Percentiles rank a stretch among this genome's conserved stretches.
Conservation (phyloP, 2,113 vertebrate species). For the Manacus vitellinus region DNA sequence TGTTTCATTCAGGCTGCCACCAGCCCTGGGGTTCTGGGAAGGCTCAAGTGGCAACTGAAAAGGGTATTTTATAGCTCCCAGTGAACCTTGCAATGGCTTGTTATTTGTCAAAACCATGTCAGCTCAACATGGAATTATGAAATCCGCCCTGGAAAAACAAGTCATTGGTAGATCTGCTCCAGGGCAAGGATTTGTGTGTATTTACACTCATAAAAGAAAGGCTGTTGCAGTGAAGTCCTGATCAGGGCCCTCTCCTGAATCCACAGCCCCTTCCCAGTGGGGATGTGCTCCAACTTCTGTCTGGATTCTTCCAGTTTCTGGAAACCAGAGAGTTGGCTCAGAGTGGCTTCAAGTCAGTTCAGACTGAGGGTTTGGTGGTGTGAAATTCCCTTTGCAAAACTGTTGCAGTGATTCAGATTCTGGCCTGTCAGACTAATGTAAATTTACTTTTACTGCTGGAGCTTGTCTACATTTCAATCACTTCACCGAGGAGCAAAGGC, state of each 20-base stretch:
- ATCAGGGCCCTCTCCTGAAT: background rate
- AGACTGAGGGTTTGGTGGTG: background rate
- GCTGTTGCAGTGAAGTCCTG: background rate
- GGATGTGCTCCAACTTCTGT: background rate
- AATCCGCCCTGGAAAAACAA: background rate
- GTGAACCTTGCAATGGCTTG: background rate
- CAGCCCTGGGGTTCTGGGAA: background rate
- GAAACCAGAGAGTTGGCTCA: background rate
- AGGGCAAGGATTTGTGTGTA: background rate
- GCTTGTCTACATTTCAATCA: conserved; percentile 4
- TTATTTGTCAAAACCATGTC: background rate
- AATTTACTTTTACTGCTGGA: background rate
- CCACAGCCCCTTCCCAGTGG: background rate
- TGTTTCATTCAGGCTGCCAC: background rate
- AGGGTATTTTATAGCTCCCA: background rate
- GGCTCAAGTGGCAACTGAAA: background rate
- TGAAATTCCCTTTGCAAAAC: background rate
- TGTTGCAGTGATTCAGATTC: background rate
- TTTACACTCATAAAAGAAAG: background rate
- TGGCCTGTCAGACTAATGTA: background rate
- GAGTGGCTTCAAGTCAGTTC: background rate
- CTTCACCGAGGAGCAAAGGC: background rate
- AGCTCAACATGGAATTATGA: background rate
- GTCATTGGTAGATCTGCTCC: background rate
- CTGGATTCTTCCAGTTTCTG: background rate